These are phyloP conservation scores for Torymus texanus DNA, from an alignment of 2,888 invertebrate genomes.

Conservation along the genomic window DNA sequence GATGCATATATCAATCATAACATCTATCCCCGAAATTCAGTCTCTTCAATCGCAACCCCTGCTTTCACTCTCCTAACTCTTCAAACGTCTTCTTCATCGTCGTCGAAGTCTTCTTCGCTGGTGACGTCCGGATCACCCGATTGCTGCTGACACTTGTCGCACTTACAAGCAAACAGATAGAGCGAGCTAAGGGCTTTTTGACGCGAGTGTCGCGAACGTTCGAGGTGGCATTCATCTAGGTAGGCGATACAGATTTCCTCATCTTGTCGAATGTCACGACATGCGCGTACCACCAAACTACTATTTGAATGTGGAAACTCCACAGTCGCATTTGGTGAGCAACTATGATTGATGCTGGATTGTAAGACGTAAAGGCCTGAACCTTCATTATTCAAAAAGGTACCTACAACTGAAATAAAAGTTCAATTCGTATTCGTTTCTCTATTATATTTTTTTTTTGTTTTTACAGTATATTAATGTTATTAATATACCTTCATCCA, in stretches of 20 bases:
- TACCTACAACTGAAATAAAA: conserved; percentile 78
- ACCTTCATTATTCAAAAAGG: conserved; percentile 94
- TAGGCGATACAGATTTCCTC: conserved; percentile 95
- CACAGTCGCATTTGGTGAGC: conserved; percentile 90
- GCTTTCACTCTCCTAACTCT: neutral
- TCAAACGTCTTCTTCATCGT: conserved; percentile 71
- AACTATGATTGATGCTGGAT: conserved; percentile 94
- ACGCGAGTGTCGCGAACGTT: conserved; percentile 89
- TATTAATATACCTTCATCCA: conserved; percentile 83
- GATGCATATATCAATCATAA: no score
- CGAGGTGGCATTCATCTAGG: conserved; percentile 88
- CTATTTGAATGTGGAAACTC: conserved; percentile 90
- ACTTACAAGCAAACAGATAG: conserved; percentile 89
- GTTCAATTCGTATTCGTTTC: no score
- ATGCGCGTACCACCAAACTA: conserved; percentile 83
- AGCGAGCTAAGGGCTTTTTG: conserved; percentile 87
- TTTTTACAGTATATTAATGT: no score
- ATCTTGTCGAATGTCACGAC: conserved; percentile 83
- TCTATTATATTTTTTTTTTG: no score
- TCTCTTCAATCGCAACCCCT: neutral
- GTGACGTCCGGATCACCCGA: conserved; percentile 87
- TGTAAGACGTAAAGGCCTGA: conserved; percentile 91
- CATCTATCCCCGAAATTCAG: neutral
- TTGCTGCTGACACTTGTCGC: conserved; percentile 86
- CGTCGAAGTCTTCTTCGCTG: conserved; percentile 86